Evolutionary conservation across 1,140 invertebrate genomes (phyloP).

Genomic region (Drosophila suzukii): DNA sequence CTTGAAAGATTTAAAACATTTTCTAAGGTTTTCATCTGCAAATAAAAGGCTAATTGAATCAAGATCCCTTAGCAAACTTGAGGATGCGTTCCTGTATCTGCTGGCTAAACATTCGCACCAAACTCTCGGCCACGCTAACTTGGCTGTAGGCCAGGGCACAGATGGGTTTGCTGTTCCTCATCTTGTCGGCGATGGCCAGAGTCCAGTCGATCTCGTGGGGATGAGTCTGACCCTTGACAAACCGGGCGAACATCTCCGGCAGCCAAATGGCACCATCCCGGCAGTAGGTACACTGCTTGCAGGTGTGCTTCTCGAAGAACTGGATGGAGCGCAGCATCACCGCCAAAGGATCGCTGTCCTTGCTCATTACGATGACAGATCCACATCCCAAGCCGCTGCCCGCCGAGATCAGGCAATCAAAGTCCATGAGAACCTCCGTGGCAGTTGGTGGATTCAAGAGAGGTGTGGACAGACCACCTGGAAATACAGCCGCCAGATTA

Average conservation of each 20-base stretch:
- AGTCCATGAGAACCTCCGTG: conserved; percentile 97
- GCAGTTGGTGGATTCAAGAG: conserved; percentile 97
- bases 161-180: conserved; percentile 97
- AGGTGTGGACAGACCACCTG: conserved; percentile 98
- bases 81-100: conserved; percentile 44
- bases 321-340: conserved; percentile 96
- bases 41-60: not conserved
- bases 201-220: conserved; percentile 98
- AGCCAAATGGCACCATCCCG: conserved; percentile 98
- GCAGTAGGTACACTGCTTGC: conserved; percentile 99
- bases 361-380: conserved; percentile 99
- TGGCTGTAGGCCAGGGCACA: conserved; percentile 92
- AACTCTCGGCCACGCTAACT: conserved; percentile 3
- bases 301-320: conserved; percentile 99
- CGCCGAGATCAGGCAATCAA: conserved; percentile 95
- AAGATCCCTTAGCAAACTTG: conserved; percentile 4
- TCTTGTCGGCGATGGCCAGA: conserved; percentile 98
- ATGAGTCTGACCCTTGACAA: conserved; percentile 94
- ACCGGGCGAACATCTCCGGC: conserved; percentile 91
- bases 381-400: conserved; percentile 98
- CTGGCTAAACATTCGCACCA: conserved; percentile 27
- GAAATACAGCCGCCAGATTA: conserved; percentile 97
- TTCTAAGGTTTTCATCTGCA: not conserved
- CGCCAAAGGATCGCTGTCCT: conserved; percentile 96
- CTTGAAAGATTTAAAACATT: not conserved